Base-by-base conservation (phyloP, 2,888 invertebrate genomes). In the Eupithecia inturbata region DNA sequence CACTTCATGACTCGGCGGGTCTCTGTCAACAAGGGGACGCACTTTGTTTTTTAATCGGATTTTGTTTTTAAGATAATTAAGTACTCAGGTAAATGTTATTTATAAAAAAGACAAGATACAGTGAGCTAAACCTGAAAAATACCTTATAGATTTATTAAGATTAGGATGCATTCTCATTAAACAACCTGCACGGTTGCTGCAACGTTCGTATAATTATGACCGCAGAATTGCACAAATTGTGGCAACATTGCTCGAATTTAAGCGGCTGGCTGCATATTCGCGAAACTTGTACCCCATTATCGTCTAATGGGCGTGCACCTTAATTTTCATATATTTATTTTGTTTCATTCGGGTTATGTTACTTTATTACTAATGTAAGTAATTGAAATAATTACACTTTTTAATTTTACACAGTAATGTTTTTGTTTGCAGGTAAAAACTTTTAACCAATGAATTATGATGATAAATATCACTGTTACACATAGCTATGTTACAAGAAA, bases 191-290 rank as follows among this genome's bases (percentile, higher is more conserved):
- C 22, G 22, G 53, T 22, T 53, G 53, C 22, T 22, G 53, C 22
- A 7, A 53, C 9, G n/a, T 53, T 53, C 22, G 49, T 49, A 49
- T 49, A 49, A 49, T 53, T 53, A 75, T 70, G 68, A 67, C 72
- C 68, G 68, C 75, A 73, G 45, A 63, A 68, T 70, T 70, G 68
- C 72, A 75, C 69, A 67, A 70, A 75, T 75, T 72, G 70, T 69
- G 41, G 60, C 67, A 28, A 45, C 70, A 70, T 60, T 72, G 63
- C 75, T 62, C 2, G 31, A 33, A 63, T 57, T 57, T 12, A 57
- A 57, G 26, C 60, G 31, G 39, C 31, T 33, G 28, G 62, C 33
- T 31, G 36, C n/a, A 66, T 60, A 72, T 70, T 70, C 68, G 72
- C 64, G 22, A 69, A 75, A 70, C 57, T 22, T 72, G 33, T 49